Percentiles rank a stretch among this genome's conserved stretches.
Evolutionary conservation across 2,888 invertebrate genomes (phyloP).

Genomic region (Calliphora vomitoria): DNA sequence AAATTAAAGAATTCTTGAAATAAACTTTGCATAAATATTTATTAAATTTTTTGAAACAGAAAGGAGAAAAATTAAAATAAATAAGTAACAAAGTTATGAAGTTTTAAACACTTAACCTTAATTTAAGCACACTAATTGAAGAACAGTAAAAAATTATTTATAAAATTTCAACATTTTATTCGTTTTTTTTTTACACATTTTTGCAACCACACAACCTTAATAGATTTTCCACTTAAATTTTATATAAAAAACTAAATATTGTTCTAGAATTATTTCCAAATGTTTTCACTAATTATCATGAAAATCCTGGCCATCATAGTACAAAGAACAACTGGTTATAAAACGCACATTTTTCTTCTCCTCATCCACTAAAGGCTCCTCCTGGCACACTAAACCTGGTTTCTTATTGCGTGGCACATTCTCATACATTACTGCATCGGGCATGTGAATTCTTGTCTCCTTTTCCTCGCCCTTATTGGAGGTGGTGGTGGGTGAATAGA

Average conservation of each 20-base stretch:
- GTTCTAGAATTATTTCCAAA: neutral
- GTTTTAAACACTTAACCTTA: too few species aligned
- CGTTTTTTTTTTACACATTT: too few species aligned
- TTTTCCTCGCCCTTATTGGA: neutral
- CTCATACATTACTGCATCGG: conserved; percentile 58
- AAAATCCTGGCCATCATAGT: conserved; percentile 77
- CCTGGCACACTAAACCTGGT: conserved; percentile 12
- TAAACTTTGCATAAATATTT: conserved; percentile 45
- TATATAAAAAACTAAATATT: neutral
- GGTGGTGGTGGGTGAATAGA: conserved; percentile 67
- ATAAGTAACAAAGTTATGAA: neutral
- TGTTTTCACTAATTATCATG: conserved; percentile 61
- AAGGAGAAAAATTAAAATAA: neutral
- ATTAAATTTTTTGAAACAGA: neutral
- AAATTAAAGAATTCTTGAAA: conserved; percentile 49
- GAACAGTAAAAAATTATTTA: too few species aligned
- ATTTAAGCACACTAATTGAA: too few species aligned
- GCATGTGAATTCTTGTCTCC: conserved; percentile 22
- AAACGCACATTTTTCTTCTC: conserved; percentile 71
- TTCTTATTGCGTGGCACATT: conserved; percentile 20
- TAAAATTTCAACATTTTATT: too few species aligned
- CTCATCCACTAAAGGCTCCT: conserved; percentile 50
- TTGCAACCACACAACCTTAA: too few species aligned
- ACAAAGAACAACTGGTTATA: conserved; percentile 76
- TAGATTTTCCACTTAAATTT: too few species aligned